Conservation (phyloP, 2,113 vertebrate genomes). For the Myodes glareolus region DNA sequence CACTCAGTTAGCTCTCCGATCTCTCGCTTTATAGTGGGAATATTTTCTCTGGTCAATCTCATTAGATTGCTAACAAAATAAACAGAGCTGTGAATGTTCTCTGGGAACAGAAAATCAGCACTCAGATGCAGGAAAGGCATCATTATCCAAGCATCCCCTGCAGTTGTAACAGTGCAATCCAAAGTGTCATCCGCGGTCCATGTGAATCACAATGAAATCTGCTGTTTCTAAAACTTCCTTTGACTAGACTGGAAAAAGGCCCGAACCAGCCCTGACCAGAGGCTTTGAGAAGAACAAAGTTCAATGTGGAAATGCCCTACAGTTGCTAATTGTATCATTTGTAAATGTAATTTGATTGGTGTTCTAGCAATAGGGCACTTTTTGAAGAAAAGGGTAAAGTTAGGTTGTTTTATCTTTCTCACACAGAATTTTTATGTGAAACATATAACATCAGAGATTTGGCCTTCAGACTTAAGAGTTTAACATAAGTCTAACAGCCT, state of each 20-base stretch:
- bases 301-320: background rate
- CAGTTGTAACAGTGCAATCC: background rate
- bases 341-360: constrained; percentile 21
- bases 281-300: constrained; percentile 26
- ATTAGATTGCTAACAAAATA: constrained; percentile 8
- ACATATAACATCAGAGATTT: background rate
- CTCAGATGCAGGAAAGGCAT: background rate
- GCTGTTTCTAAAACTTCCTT: background rate
- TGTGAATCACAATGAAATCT: background rate
- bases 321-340: background rate
- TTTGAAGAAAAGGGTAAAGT: background rate
- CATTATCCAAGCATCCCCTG: background rate
- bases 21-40: background rate
- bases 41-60: background rate
- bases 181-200: background rate
- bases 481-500: background rate
- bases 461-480: background rate
- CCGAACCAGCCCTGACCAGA: background rate
- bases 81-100: background rate
- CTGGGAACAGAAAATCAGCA: background rate
- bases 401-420: background rate
- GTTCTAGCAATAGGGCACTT: background rate
- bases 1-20: background rate
- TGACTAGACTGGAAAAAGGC: background rate
- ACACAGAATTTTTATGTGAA: background rate